Percentiles rank a stretch among this genome's conserved stretches.
These are phyloP conservation scores for Sterrhoptilus dennistouni DNA, from an alignment of 2,113 vertebrate species.

Conservation along the genomic window DNA sequence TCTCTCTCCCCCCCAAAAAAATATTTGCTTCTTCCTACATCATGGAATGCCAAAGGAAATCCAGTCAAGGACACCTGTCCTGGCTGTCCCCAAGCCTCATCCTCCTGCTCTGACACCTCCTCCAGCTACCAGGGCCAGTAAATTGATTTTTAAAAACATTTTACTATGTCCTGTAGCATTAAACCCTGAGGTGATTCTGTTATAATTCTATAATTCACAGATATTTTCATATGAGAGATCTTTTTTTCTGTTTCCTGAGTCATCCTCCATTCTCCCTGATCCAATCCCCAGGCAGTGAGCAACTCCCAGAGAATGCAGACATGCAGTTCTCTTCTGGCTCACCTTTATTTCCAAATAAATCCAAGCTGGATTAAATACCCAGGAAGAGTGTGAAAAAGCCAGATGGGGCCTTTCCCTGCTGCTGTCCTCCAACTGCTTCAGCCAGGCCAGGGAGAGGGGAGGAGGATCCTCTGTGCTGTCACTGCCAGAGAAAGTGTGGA, in stretches of 20 bases:
- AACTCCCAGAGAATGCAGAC: background rate
- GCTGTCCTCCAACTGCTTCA: fast-evolving
- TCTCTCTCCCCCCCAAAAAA: background rate
- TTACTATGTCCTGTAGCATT: background rate
- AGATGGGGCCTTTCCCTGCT: background rate
- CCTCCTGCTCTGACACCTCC: background rate
- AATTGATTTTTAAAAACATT: background rate
- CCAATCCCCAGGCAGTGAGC: background rate
- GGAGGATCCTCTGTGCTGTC: background rate
- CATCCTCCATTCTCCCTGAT: background rate
- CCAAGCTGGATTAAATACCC: background rate
- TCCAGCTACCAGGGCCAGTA: background rate
- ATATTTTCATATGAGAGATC: fast-evolving
- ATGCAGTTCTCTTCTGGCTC: background rate
- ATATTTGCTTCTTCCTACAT: fast-evolving
- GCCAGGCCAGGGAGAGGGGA: background rate
- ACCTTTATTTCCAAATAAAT: constrained; percentile 8
- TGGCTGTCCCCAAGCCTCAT: background rate
- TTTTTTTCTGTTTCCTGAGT: background rate
- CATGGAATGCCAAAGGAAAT: background rate
- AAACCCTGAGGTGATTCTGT: background rate
- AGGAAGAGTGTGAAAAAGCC: background rate
- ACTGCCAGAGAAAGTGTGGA: background rate
- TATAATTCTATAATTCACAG: background rate
- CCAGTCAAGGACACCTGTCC: fast-evolving